phyloP scores from a whole-genome alignment of 2,797 vertebrate genomes.

The Anguilla obscura region DNA sequence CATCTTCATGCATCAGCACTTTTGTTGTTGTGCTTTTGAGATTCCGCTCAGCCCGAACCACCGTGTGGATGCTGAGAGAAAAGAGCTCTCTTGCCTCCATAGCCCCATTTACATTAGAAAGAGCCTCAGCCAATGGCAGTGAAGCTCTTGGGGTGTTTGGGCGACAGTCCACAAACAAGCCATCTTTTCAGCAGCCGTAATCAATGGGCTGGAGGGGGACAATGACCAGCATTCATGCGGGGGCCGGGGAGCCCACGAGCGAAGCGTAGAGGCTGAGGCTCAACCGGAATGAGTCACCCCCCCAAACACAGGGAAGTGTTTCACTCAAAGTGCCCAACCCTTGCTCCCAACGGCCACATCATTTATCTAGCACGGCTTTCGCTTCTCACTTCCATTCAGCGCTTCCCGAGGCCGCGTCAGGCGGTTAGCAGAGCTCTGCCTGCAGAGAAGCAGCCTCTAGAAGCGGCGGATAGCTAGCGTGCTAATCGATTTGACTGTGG shows the following conservation, averaged over 20 bases:
- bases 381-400: not conserved
- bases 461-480: not conserved
- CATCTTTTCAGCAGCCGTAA: constrained; percentile 38
- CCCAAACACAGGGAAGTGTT: not conserved
- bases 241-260: not conserved
- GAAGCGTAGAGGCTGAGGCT: not conserved
- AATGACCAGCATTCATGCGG: constrained; percentile 3
- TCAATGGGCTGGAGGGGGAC: constrained; percentile 20
- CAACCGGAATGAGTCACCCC: not conserved
- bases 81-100: constrained; percentile 37
- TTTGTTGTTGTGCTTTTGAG: constrained; percentile 35
- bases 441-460: not conserved
- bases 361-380: not conserved
- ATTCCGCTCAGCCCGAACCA: constrained; percentile 45
- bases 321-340: not conserved
- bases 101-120: constrained; percentile 54
- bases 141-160: constrained; percentile 37
- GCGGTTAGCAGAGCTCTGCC: not conserved
- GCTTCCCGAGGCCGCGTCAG: not conserved
- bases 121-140: constrained; percentile 37
- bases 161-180: constrained; percentile 41
- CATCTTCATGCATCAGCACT: not conserved
- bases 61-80: constrained; percentile 50
- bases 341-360: not conserved
- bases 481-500: not conserved